These are phyloP conservation scores for Discoglossus pictus DNA, from an alignment of 2,797 vertebrate species.

Conservation along the genomic window DNA sequence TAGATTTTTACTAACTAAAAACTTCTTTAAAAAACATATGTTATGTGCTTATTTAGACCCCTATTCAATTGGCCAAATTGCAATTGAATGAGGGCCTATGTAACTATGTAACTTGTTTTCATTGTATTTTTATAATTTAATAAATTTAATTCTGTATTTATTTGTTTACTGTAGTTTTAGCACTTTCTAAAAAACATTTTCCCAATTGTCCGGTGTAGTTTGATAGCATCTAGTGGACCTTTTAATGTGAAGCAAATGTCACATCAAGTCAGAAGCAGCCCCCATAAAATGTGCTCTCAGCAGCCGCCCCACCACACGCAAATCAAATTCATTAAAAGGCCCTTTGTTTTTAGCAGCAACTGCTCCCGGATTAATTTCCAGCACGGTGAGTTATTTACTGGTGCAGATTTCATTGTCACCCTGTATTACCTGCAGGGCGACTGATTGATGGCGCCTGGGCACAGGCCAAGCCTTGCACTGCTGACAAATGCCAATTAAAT, in stretches of 20 bases:
- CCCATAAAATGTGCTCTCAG: slow-evolving; percentile 54
- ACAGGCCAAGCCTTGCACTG: slow-evolving; percentile 55
- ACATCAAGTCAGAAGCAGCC: slow-evolving; percentile 52
- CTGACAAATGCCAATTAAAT: slow-evolving; percentile 62
- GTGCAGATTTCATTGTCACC: slow-evolving; percentile 64
- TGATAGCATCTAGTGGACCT: too few species aligned
- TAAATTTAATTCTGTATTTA: too few species aligned
- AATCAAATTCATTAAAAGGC: slow-evolving; percentile 72
- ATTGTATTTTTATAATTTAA: too few species aligned
- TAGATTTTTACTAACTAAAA: too few species aligned
- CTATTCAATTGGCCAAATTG: too few species aligned
- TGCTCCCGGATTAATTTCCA: slow-evolving; percentile 69
- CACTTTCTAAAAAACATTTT: too few species aligned
- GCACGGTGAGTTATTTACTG: slow-evolving; percentile 66
- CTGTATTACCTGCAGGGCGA: slow-evolving; percentile 64
- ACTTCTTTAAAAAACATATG: too few species aligned
- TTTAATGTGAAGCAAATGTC: slow-evolving; percentile 40
- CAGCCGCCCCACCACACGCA: slow-evolving; percentile 61
- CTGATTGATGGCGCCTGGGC: slow-evolving; percentile 68
- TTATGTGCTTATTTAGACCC: too few species aligned
- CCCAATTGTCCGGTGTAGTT: too few species aligned
- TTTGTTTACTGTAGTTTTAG: too few species aligned
- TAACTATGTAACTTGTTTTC: too few species aligned
- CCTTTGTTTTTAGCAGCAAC: slow-evolving; percentile 67
- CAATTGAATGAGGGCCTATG: too few species aligned